Conservation (phyloP, 2,113 vertebrate genomes). For the Spheniscus mendiculus region DNA sequence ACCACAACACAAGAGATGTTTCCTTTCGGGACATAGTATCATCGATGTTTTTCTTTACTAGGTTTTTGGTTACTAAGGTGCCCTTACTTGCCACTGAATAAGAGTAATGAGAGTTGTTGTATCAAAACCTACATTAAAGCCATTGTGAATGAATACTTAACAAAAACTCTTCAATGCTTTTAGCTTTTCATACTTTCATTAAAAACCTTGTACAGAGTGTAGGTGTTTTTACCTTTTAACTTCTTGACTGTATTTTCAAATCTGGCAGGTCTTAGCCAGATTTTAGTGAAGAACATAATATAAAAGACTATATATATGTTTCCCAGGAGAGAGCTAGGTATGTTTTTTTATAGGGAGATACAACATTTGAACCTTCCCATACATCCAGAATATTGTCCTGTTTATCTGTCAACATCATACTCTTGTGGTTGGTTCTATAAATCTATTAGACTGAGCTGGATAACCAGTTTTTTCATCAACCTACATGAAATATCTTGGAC, state of each 20-base stretch:
- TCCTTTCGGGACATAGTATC: background rate
- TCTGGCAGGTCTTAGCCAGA: background rate
- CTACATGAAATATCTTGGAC: background rate
- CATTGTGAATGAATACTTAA: background rate
- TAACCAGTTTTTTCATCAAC: background rate
- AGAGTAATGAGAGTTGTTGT: background rate
- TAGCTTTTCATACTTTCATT: background rate
- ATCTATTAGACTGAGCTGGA: background rate
- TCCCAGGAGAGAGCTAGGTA: background rate
- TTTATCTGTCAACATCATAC: background rate
- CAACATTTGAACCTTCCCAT: background rate
- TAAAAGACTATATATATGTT: background rate
- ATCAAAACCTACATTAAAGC: background rate
- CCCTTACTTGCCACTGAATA: background rate
- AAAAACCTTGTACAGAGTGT: background rate
- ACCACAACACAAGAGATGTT: background rate
- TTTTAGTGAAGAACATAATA: background rate
- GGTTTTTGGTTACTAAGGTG: background rate
- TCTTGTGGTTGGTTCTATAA: background rate
- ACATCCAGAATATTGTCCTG: background rate
- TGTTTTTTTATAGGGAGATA: background rate
- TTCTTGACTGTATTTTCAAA: background rate
- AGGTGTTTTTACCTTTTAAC: background rate
- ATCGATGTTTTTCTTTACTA: background rate
- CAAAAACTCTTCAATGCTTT: background rate